Percentiles rank a stretch among this genome's conserved stretches.
Conservation (phyloP, 2,888 invertebrate species). For the Cosmopolites sordidus region DNA sequence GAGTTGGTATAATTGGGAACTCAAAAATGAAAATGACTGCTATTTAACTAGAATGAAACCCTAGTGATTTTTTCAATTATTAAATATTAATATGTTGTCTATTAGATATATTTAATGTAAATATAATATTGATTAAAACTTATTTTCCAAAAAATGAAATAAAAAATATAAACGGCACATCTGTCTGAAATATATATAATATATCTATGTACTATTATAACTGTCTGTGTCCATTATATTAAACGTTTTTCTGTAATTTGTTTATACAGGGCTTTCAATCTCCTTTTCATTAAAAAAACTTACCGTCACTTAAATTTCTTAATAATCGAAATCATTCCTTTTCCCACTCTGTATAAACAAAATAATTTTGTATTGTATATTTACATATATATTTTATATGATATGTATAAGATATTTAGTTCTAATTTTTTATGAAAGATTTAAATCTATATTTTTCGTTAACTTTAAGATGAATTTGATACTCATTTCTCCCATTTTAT, state of each 20-base stretch:
- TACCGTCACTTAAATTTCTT: too few relatives aligned
- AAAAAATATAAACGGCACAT: conserved; percentile 9
- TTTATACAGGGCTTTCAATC: conserved; percentile 14
- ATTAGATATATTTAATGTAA: conserved; percentile 34
- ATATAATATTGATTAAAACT: conserved; percentile 25
- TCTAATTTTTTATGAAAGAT: conserved; percentile 3
- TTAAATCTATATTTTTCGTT: conserved; percentile 3
- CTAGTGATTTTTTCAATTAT: conserved; percentile 31
- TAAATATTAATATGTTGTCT: conserved; percentile 32
- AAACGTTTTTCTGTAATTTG: conserved; percentile 4
- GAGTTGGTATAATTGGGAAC: conserved; percentile 27
- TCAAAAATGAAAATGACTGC: conserved; percentile 31
- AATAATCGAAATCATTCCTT: too few relatives aligned
- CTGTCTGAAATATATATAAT: conserved; percentile 13
- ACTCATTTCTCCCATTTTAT: conserved; percentile 4
- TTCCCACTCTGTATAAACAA: conserved; percentile 10
- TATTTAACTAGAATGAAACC: conserved; percentile 27
- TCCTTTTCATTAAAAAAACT: too few relatives aligned
- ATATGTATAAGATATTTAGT: conserved; percentile 6
- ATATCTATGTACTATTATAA: conserved; percentile 23
- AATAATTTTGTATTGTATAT: conserved; percentile 17
- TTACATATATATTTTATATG: conserved; percentile 24
- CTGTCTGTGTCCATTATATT: conserved; percentile 22
- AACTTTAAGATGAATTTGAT: conserved; percentile 5
- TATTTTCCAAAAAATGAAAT: conserved; percentile 21